Evolutionary conservation across 2,888 invertebrate species (phyloP).

Genomic region (Xestobium rufovillosum): DNA sequence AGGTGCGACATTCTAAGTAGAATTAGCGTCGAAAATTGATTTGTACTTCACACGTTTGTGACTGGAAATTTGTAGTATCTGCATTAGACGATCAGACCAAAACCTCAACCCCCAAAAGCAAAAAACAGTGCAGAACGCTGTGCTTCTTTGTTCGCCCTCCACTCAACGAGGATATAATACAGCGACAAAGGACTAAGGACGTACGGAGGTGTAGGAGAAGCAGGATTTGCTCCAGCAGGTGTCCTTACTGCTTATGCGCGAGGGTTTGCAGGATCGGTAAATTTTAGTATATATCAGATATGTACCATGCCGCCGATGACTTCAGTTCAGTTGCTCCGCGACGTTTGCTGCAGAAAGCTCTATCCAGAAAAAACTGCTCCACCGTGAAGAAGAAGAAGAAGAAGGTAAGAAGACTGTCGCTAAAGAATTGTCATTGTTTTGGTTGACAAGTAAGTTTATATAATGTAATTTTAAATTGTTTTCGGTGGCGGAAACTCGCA

Average conservation of each 20-base stretch:
- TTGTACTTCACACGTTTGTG: no score
- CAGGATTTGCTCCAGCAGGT: slow-evolving; percentile 32
- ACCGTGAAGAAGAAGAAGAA: slow-evolving; percentile 15
- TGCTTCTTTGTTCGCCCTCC: no score
- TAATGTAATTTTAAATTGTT: not conserved
- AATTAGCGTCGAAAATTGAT: no score
- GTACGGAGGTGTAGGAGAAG: no score
- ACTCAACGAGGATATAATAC: no score
- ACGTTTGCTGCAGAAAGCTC: slow-evolving; percentile 25
- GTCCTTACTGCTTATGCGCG: slow-evolving; percentile 42
- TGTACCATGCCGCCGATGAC: slow-evolving; percentile 37
- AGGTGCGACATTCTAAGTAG: no score
- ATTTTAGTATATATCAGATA: slow-evolving; percentile 39
- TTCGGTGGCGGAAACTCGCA: no score
- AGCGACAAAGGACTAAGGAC: no score
- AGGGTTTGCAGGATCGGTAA: slow-evolving; percentile 38
- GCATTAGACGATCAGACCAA: no score
- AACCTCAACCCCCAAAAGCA: no score
- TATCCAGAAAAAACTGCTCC: slow-evolving; percentile 18
- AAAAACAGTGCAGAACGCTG: no score
- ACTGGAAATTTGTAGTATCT: no score
- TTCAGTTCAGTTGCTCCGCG: slow-evolving; percentile 34
- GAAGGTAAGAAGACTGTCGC: slow-evolving; percentile 22
- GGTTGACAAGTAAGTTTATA: slow-evolving; percentile 1
- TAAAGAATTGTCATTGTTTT: slow-evolving; percentile 3